Evolutionary conservation across 2,888 invertebrate genomes (phyloP).

Genomic region (Ganaspis brasiliensis): DNA sequence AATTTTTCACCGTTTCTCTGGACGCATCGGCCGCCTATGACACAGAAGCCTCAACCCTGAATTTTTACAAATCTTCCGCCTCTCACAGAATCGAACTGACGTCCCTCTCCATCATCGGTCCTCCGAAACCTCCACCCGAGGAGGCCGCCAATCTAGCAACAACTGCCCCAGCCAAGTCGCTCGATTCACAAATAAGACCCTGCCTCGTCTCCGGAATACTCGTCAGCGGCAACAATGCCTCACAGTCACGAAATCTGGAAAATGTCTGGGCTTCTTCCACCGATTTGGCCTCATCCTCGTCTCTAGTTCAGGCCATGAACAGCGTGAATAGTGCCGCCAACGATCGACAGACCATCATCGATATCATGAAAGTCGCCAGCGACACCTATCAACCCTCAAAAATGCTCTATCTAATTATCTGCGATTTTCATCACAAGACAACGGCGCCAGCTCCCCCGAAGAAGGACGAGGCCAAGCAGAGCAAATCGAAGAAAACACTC

Average conservation of each 20-base stretch:
- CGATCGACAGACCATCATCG: constrained; percentile 78
- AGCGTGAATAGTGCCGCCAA: constrained; percentile 86
- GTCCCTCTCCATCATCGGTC: constrained; percentile 80
- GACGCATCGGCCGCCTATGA: constrained; percentile 68
- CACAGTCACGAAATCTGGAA: constrained; percentile 74
- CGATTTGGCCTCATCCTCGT: constrained; percentile 76
- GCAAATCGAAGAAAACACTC: constrained; percentile 77
- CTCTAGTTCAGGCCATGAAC: constrained; percentile 88
- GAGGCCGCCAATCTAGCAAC: constrained; percentile 60
- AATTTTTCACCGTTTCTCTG: constrained; percentile 74
- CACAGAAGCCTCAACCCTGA: constrained; percentile 70
- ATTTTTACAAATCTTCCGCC: constrained; percentile 69
- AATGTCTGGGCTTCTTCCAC: constrained; percentile 78
- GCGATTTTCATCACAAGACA: constrained; percentile 86
- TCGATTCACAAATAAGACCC: constrained; percentile 78
- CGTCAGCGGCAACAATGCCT: constrained; percentile 72
- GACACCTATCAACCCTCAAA: constrained; percentile 74
- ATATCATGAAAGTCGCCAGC: constrained; percentile 80
- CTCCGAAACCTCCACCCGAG: constrained; percentile 64
- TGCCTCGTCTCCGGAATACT: constrained; percentile 82
- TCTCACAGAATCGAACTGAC: constrained; percentile 79
- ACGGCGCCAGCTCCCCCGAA: constrained; percentile 81
- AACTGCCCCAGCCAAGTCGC: constrained; percentile 54
- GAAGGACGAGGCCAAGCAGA: constrained; percentile 79
- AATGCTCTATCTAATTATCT: constrained; percentile 84